Percentiles rank a stretch among this genome's conserved stretches.
These are phyloP conservation scores for Dinoponera quadriceps DNA, from an alignment of 1,140 invertebrate genomes.

Conservation along the genomic window DNA sequence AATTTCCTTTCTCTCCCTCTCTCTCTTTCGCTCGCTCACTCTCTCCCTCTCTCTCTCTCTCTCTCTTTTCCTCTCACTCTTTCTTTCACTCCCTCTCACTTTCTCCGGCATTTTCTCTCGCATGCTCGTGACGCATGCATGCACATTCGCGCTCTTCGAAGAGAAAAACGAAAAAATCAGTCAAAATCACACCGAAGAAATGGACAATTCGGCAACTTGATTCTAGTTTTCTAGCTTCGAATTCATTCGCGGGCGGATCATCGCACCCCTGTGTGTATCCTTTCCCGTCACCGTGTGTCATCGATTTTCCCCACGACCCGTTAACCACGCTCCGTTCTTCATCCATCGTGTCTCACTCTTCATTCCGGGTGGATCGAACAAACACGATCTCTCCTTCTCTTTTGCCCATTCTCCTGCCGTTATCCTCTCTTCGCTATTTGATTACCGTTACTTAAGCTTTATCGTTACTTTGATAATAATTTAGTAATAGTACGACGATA, in stretches of 20 bases:
- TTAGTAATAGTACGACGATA: conserved; percentile 84
- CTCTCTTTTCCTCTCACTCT: conserved; percentile 45
- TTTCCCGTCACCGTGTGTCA: conserved; percentile 18
- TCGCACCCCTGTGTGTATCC: conserved; percentile 11
- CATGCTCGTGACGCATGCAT: background rate
- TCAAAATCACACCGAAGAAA: conserved; percentile 51
- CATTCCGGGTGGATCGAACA: conserved; percentile 21
- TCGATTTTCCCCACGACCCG: background rate
- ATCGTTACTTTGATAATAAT: conserved; percentile 78
- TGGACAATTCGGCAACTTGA: conserved; percentile 59
- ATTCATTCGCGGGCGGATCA: conserved; percentile 27
- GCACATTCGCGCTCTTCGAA: conserved; percentile 22
- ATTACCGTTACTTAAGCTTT: conserved; percentile 74
- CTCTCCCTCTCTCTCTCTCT: conserved; percentile 37
- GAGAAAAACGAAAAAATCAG: conserved; percentile 39
- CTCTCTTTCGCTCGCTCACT: conserved; percentile 38
- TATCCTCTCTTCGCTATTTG: conserved; percentile 36
- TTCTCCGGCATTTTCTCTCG: conserved; percentile 16
- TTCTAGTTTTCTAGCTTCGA: conserved; percentile 38
- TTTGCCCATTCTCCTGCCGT: conserved; percentile 24
- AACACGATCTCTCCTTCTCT: conserved; percentile 1
- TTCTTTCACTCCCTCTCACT: conserved; percentile 55
- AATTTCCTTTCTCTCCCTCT: conserved; percentile 47
- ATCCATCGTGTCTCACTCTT: background rate
- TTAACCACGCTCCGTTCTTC: conserved; percentile 24